A percentile compares a stretch with the other conserved stretches of the same genome.
phyloP scores from a whole-genome alignment of 2,113 vertebrate species.

The Antechinus flavipes region DNA sequence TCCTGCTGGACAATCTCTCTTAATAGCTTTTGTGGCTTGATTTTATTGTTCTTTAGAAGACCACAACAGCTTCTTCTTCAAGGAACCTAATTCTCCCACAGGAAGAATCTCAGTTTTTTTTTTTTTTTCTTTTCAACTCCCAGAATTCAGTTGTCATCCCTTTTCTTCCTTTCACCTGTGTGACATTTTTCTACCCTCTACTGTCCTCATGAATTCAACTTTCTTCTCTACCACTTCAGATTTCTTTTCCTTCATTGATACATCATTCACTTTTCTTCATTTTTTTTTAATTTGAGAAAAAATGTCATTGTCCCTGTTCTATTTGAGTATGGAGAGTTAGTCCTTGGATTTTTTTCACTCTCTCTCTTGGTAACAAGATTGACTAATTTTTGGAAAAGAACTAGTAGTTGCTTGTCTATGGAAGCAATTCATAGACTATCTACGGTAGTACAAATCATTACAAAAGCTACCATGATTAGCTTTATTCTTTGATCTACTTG shows the following conservation, averaged over 20 bases:
- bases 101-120: neutral
- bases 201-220: neutral
- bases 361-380: neutral
- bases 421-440: neutral
- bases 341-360: neutral
- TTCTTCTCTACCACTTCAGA: neutral
- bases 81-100: neutral
- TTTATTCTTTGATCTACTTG: neutral
- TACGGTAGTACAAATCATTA: neutral
- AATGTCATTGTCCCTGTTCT: neutral
- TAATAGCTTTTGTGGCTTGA: neutral
- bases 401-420: neutral
- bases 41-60: neutral
- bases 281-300: neutral
- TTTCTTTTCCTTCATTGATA: neutral
- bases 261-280: neutral
- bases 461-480: neutral
- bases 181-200: neutral
- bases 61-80: neutral
- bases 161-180: neutral
- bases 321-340: neutral
- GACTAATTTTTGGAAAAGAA: neutral
- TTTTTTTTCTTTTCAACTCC: neutral
- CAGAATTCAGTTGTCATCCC: neutral
- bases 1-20: neutral